Conservation (phyloP, 2,888 invertebrate species). For the Clivina fossor region DNA sequence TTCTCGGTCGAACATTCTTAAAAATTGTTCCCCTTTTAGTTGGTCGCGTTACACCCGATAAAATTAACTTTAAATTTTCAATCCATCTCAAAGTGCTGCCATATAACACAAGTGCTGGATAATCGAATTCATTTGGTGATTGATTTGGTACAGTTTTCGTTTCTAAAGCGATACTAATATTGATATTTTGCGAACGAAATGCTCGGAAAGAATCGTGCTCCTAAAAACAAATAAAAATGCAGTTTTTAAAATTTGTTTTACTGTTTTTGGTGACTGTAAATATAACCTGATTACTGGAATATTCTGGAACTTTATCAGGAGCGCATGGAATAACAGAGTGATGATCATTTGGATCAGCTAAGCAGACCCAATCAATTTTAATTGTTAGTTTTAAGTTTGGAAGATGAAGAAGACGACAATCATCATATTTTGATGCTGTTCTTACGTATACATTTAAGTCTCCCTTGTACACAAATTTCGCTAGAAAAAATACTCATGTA, state of each 20-base stretch:
- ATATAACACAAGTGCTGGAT: constrained; percentile 79
- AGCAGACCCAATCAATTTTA: constrained; percentile 86
- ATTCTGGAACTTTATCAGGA: constrained; percentile 93
- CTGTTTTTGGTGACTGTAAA: constrained; percentile 3
- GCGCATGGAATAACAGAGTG: constrained; percentile 94
- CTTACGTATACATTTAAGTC: constrained; percentile 92
- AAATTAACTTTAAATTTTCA: constrained; percentile 88
- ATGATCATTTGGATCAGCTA: constrained; percentile 94
- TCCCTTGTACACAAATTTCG: constrained; percentile 87
- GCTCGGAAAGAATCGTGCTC: constrained; percentile 95
- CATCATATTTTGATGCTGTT: constrained; percentile 98
- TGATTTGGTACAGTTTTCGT: constrained; percentile 63
- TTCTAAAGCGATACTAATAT: constrained; percentile 76
- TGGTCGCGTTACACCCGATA: constrained; percentile 92
- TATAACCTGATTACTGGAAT: constrained; percentile 85
- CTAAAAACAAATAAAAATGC: too few relatives aligned
- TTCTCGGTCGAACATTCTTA: constrained; percentile 78
- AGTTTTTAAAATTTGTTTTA: constrained; percentile 13
- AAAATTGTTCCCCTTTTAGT: constrained; percentile 90
- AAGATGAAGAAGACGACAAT: constrained; percentile 88
- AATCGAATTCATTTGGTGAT: constrained; percentile 54
- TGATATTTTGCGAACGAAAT: constrained; percentile 85
- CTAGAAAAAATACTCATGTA: constrained; percentile 51
- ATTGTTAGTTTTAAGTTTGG: constrained; percentile 84
- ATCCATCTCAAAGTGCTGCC: constrained; percentile 96